Conservation (phyloP, 2,113 vertebrate genomes). For the Gobius niger region DNA sequence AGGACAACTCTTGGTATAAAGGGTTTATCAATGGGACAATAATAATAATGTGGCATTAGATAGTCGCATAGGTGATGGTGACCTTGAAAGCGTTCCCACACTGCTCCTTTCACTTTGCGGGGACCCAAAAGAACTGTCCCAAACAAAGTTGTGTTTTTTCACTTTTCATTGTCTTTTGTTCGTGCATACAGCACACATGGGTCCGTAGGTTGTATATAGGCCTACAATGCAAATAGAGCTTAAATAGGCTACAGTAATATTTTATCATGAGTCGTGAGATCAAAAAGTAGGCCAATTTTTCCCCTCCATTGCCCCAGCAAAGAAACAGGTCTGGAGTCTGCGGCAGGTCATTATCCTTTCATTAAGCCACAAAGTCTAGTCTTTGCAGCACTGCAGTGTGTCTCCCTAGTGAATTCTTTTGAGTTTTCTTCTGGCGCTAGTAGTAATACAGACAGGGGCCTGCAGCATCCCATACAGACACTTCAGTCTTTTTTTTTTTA, state of each 20-base stretch:
- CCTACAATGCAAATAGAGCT: too few species aligned
- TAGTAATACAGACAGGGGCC: too few species aligned
- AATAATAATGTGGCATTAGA: constrained; percentile 23
- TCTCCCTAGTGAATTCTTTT: neutral
- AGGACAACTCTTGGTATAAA: neutral
- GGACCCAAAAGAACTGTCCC: too few species aligned
- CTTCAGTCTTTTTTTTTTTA: too few species aligned
- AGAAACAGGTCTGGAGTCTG: constrained; percentile 32
- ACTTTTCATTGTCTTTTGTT: too few species aligned
- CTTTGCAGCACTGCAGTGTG: neutral
- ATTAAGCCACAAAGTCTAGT: constrained; percentile 14
- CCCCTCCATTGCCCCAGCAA: constrained; percentile 51
- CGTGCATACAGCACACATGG: too few species aligned
- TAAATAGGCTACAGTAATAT: too few species aligned
- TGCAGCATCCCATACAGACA: too few species aligned
- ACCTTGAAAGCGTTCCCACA: constrained; percentile 49
- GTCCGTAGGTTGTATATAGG: too few species aligned
- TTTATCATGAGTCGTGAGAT: neutral
- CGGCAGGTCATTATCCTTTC: constrained; percentile 46
- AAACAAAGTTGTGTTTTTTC: too few species aligned
- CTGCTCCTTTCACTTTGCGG: neutral
- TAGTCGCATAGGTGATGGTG: constrained; percentile 5
- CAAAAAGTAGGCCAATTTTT: constrained; percentile 64
- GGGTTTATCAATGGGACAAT: neutral
- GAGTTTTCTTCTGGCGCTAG: neutral